phyloP scores from a whole-genome alignment of 2,888 invertebrate genomes.

The Xanthia icteritia region DNA sequence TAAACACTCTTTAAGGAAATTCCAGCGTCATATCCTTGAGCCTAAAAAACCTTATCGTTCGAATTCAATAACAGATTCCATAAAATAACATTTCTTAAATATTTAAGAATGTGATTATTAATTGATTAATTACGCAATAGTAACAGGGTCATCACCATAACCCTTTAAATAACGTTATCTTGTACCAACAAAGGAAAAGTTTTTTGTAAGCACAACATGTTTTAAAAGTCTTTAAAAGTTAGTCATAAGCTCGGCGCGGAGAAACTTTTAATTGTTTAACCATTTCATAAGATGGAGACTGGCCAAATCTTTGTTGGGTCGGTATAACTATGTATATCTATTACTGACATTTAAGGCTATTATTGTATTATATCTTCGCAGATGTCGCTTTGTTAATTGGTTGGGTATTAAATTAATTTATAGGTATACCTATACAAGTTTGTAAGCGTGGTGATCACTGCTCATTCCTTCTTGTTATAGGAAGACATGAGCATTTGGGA shows the following conservation, averaged over 20 bases:
- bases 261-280: constrained; percentile 80
- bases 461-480: background rate
- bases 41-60: background rate
- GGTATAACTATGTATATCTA: constrained; percentile 55
- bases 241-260: constrained; percentile 55
- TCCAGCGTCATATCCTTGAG: background rate
- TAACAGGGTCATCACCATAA: constrained; percentile 22
- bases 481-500: too few species aligned
- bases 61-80: background rate
- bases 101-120: background rate
- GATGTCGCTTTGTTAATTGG: constrained; percentile 13
- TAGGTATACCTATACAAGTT: too few species aligned
- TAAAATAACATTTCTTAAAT: background rate
- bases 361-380: background rate
- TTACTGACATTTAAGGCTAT: constrained; percentile 39
- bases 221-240: constrained; percentile 72
- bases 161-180: constrained; percentile 50
- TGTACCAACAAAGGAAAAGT: constrained; percentile 54
- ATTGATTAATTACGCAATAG: background rate
- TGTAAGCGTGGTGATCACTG: background rate
- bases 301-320: constrained; percentile 60
- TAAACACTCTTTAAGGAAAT: too few species aligned
- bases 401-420: background rate
- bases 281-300: constrained; percentile 74
- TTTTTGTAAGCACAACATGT: constrained; percentile 65